These are phyloP conservation scores for Rhabdomys pumilio DNA, from an alignment of 2,797 vertebrate genomes.

Conservation along the genomic window DNA sequence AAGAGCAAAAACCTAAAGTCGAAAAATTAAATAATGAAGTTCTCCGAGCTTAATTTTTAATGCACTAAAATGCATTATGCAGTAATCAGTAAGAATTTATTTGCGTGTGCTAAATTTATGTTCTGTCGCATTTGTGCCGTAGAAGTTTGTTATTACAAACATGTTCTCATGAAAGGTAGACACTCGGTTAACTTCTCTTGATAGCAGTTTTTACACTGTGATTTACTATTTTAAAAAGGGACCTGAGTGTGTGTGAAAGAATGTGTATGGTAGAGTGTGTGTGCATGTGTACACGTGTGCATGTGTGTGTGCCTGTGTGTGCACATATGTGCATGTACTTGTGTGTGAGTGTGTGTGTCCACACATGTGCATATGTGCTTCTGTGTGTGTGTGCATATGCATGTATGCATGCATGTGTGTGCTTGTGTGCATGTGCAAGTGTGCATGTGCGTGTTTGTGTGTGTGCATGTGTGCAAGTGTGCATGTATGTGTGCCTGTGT, in stretches of 20 bases:
- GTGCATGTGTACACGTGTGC: not conserved
- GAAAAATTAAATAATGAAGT: not conserved
- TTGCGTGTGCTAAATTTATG: not conserved
- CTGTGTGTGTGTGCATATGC: not conserved
- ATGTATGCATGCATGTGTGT: not conserved
- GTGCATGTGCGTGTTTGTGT: too few relatives aligned
- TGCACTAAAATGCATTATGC: not conserved
- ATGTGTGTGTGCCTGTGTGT: not conserved
- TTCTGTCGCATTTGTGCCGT: not conserved
- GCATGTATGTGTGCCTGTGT: too few relatives aligned
- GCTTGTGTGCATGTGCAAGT: not conserved
- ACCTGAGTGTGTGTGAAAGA: not conserved
- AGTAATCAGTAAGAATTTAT: slow-evolving; percentile 26
- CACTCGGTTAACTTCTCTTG: not conserved
- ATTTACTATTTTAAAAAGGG: slow-evolving; percentile 49
- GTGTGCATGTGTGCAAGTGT: not conserved
- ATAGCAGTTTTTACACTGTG: not conserved
- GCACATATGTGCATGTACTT: not conserved
- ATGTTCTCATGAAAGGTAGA: not conserved
- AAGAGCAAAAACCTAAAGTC: not conserved
- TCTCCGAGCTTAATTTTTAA: slow-evolving; percentile 43
- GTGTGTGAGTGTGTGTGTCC: not conserved
- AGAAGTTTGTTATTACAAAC: not conserved
- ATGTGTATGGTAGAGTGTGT: not conserved
- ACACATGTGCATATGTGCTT: too few relatives aligned